Percentiles rank a stretch among this genome's conserved stretches.
These are phyloP conservation scores for Taurulus bubalis DNA, from an alignment of 2,113 vertebrate species.

Conservation along the genomic window DNA sequence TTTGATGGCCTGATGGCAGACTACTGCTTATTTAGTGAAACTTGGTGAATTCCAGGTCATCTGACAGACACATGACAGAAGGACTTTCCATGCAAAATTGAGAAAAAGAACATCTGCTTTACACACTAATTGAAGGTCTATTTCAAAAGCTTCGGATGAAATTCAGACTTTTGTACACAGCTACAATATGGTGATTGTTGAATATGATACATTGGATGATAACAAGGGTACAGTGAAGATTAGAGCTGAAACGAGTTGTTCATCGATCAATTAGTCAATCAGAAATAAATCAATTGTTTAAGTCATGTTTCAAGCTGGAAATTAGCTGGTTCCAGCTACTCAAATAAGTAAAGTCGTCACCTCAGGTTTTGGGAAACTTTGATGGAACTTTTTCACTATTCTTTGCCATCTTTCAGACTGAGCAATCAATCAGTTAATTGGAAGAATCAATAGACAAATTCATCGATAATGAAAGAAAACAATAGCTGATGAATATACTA, in stretches of 20 bases:
- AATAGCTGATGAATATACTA: not conserved
- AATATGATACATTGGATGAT: not conserved
- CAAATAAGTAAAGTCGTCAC: not conserved
- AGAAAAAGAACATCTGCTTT: constrained; percentile 70
- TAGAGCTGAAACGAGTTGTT: not conserved
- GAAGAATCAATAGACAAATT: not conserved
- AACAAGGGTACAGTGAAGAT: not conserved
- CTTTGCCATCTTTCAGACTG: not conserved
- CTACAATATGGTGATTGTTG: not conserved
- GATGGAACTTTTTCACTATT: not conserved
- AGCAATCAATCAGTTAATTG: not conserved
- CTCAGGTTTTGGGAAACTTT: not conserved
- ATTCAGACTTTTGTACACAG: not conserved
- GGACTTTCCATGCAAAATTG: constrained; percentile 55
- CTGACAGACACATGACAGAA: constrained; percentile 51
- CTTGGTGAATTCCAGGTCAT: constrained; percentile 59
- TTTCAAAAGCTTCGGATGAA: constrained; percentile 33
- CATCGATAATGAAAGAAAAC: not conserved
- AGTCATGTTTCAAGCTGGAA: not conserved
- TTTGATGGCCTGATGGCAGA: not conserved
- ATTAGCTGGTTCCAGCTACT: not conserved
- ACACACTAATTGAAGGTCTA: constrained; percentile 55
- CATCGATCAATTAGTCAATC: not conserved
- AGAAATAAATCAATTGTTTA: not conserved
- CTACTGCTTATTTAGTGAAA: constrained; percentile 22